phyloP scores from a whole-genome alignment of 2,797 vertebrate species.

The Oreortyx pictus region DNA sequence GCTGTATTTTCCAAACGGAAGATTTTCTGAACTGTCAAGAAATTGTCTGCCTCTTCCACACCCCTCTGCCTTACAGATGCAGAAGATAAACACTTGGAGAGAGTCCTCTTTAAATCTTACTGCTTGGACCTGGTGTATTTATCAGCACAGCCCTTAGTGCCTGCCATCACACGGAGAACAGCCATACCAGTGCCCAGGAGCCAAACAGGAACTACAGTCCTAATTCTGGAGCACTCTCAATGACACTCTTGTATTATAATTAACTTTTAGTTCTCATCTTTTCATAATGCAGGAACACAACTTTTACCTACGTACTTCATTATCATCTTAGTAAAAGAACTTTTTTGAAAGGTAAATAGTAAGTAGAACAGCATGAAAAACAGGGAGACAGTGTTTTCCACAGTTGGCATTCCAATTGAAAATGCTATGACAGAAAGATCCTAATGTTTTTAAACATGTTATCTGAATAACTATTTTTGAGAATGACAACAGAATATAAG shows the following conservation, averaged over 20 bases:
- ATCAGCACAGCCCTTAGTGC: neutral
- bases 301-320: neutral
- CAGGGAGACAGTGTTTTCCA: neutral
- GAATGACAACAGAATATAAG: neutral
- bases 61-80: neutral
- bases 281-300: neutral
- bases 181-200: neutral
- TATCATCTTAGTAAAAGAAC: neutral
- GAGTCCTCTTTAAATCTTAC: neutral
- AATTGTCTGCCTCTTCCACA: neutral
- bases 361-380: neutral
- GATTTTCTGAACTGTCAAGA: neutral
- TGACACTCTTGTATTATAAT: neutral
- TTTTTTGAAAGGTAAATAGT: constrained; percentile 27
- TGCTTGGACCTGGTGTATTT: neutral
- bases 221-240: neutral
- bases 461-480: neutral
- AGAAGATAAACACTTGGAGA: neutral
- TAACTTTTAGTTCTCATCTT: neutral
- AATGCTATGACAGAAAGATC: constrained; percentile 35
- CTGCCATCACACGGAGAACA: neutral
- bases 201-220: neutral
- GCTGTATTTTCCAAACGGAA: neutral
- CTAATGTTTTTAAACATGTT: constrained; percentile 13
- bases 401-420: neutral